Percentiles rank a stretch among this genome's conserved stretches.
These are phyloP conservation scores for Archilochus colubris DNA, from an alignment of 2,113 vertebrate genomes.

Conservation along the genomic window DNA sequence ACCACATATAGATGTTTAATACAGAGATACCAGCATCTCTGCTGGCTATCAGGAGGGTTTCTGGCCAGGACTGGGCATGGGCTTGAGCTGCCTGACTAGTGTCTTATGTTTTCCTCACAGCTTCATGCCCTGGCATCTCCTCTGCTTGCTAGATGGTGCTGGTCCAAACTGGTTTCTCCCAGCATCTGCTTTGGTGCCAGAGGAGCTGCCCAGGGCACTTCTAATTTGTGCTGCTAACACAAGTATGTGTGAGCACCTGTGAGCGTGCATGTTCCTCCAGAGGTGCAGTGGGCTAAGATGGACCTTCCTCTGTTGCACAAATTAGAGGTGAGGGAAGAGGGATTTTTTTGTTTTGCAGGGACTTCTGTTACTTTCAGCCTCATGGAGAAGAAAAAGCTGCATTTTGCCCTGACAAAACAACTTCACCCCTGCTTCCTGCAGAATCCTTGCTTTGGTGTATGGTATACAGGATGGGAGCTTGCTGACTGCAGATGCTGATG, in stretches of 20 bases:
- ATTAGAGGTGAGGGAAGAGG: not conserved
- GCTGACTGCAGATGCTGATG: not conserved
- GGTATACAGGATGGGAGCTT: accelerated
- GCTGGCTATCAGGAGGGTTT: not conserved
- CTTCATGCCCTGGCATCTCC: not conserved
- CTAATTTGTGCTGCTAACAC: accelerated
- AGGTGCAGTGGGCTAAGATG: accelerated
- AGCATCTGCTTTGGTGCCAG: not conserved
- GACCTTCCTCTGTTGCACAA: not conserved
- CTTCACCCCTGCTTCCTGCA: not conserved
- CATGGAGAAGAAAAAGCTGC: not conserved
- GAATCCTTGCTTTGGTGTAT: not conserved
- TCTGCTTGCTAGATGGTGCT: not conserved
- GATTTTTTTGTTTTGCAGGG: not conserved
- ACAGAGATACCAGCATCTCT: not conserved
- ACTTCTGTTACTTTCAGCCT: not conserved
- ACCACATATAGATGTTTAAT: not conserved
- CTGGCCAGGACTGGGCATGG: not conserved
- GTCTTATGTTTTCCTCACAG: not conserved
- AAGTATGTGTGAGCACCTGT: accelerated
- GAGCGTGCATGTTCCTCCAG: accelerated
- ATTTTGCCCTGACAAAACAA: not conserved
- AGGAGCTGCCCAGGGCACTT: not conserved
- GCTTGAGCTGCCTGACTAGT: not conserved
- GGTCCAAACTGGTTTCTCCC: not conserved